Conservation (phyloP, 2,113 vertebrate genomes). For the Elephantulus edwardii region DNA sequence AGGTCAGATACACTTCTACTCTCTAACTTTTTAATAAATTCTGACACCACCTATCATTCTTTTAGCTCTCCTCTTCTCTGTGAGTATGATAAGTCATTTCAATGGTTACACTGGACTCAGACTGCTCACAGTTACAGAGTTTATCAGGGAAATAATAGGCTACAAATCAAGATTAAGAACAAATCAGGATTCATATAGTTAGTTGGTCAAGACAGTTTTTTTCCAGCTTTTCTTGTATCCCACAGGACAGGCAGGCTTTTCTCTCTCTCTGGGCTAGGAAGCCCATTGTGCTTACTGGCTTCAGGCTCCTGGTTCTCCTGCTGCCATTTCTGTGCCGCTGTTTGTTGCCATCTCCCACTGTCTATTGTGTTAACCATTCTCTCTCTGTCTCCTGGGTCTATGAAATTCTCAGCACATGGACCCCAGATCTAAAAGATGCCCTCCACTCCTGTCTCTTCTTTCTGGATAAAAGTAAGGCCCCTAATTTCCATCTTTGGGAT, state of each 20-base stretch:
- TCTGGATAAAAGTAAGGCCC: not conserved
- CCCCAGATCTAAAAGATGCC: not conserved
- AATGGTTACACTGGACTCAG: too few relatives aligned
- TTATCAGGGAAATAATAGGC: too few relatives aligned
- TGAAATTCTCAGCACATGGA: not conserved
- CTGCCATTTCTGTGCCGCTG: not conserved
- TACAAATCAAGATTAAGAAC: too few relatives aligned
- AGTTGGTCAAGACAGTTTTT: too few relatives aligned
- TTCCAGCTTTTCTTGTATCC: too few relatives aligned
- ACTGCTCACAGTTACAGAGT: too few relatives aligned
- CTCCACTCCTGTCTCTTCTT: not conserved
- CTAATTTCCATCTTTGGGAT: not conserved
- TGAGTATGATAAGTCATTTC: too few relatives aligned
- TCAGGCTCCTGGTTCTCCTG: not conserved
- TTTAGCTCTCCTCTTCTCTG: too few relatives aligned
- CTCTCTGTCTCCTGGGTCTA: not conserved
- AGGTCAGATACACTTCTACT: not conserved
- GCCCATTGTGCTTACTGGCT: too few relatives aligned
- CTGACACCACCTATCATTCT: too few relatives aligned
- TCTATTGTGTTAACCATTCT: not conserved
- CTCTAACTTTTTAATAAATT: too few relatives aligned
- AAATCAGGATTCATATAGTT: too few relatives aligned
- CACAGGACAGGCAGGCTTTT: not conserved
- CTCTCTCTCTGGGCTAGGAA: not conserved
- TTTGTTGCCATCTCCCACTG: not conserved